Percentiles rank a stretch among this genome's conserved stretches.
Evolutionary conservation across 1,140 invertebrate genomes (phyloP).

Genomic region (Eubasilissa regina): DNA sequence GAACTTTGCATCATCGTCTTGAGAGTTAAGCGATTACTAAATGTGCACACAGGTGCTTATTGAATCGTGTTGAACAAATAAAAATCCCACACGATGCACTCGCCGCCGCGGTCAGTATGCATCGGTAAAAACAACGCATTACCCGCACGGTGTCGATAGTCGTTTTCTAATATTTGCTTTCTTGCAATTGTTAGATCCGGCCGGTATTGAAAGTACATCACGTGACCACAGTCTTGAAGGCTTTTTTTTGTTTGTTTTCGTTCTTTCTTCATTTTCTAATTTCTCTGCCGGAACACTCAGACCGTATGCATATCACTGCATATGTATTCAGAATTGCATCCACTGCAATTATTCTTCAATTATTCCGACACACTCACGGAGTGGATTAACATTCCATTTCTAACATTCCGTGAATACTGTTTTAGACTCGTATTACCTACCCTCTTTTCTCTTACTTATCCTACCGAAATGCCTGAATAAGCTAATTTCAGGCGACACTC

Average conservation of each 20-base stretch:
- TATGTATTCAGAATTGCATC: not conserved
- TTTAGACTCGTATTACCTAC: too few species aligned
- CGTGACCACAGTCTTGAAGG: not conserved
- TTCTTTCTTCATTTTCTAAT: slow-evolving; percentile 12
- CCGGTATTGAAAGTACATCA: not conserved
- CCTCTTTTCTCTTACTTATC: too few species aligned
- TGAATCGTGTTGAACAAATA: not conserved
- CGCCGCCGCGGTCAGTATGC: not conserved
- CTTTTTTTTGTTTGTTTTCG: not conserved
- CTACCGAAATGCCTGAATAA: too few species aligned
- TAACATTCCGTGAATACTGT: too few species aligned
- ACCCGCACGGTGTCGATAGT: not conserved
- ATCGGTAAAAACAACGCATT: slow-evolving; percentile 12
- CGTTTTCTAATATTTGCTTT: not conserved
- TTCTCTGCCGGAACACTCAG: slow-evolving; percentile 15
- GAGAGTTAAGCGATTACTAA: too few species aligned
- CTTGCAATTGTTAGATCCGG: not conserved
- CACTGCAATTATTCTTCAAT: too few species aligned
- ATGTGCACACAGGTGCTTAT: not conserved
- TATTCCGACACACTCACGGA: too few species aligned
- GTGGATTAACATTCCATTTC: too few species aligned
- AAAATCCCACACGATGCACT: not conserved
- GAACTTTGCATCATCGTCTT: too few species aligned
- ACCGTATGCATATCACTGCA: slow-evolving; percentile 1
- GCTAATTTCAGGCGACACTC: too few species aligned